These are phyloP conservation scores for Battus philenor DNA, from an alignment of 1,140 invertebrate species.

Conservation along the genomic window DNA sequence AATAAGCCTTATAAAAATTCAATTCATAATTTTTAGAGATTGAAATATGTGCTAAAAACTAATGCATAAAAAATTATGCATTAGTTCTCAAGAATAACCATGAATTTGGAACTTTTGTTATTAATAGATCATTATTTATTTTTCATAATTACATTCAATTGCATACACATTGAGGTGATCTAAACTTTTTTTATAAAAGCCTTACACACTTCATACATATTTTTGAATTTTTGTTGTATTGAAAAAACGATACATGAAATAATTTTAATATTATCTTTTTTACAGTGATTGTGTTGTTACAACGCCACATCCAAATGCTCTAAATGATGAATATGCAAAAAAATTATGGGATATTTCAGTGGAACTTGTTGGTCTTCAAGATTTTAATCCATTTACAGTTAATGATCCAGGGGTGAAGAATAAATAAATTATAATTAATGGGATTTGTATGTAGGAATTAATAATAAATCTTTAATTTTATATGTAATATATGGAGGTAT, in stretches of 20 bases:
- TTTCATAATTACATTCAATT: not conserved
- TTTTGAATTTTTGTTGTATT: constrained; percentile 24
- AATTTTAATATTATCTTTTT: no score
- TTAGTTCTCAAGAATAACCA: not conserved
- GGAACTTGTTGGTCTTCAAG: constrained; percentile 74
- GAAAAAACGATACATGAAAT: no score
- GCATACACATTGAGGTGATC: constrained; percentile 1
- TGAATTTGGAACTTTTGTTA: not conserved
- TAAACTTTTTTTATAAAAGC: no score
- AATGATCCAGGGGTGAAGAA: constrained; percentile 31
- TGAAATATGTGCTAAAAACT: no score
- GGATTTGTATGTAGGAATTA: no score
- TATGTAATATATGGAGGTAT: no score
- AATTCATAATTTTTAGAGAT: no score
- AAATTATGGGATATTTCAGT: constrained; percentile 86
- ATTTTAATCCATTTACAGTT: constrained; percentile 51
- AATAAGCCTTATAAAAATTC: no score
- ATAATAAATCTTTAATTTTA: no score
- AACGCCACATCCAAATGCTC: constrained; percentile 57
- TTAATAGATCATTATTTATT: not conserved
- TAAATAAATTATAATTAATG: no score
- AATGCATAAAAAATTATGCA: no score
- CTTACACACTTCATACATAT: not conserved
- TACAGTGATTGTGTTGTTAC: constrained; percentile 78
- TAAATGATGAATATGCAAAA: constrained; percentile 77